These are phyloP conservation scores for Xestia sexstrigata DNA, from an alignment of 2,888 invertebrate species.

Conservation along the genomic window DNA sequence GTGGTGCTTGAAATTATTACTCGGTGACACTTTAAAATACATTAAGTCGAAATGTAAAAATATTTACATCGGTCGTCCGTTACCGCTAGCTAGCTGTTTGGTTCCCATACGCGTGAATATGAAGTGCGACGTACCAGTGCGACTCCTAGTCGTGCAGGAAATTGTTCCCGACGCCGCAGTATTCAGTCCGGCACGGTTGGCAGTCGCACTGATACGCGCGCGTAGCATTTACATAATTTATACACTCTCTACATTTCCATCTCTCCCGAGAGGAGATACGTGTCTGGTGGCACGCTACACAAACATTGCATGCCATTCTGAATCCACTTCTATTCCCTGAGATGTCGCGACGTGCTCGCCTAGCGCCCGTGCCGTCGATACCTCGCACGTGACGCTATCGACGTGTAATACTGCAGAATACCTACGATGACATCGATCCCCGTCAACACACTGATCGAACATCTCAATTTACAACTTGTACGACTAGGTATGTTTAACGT, in stretches of 20 bases:
- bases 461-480: conserved; percentile 77
- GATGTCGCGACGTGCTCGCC: conserved; percentile 44
- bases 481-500: conserved; percentile 86
- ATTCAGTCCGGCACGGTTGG: conserved; percentile 8
- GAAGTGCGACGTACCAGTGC: neutral
- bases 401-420: conserved; percentile 82
- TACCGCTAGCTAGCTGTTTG: conserved; percentile 48
- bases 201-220: conserved; percentile 27
- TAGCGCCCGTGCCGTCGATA: conserved; percentile 34
- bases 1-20: conserved; percentile 83
- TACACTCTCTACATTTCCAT: conserved; percentile 52
- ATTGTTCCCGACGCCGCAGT: conserved; percentile 31
- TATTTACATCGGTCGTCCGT: conserved; percentile 81
- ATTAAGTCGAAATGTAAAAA: conserved; percentile 86
- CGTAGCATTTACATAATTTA: conserved; percentile 55
- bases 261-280: conserved; percentile 40
- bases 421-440: conserved; percentile 67
- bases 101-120: conserved; percentile 28
- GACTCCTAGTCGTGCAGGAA: conserved; percentile 12
- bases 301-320: conserved; percentile 61
- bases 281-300: conserved; percentile 59
- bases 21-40: conserved; percentile 85
- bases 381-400: conserved; percentile 49
- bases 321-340: conserved; percentile 45
- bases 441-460: conserved; percentile 68